phyloP scores from a whole-genome alignment of 2,113 vertebrate species.

The Boulengeromyrus knoepffleri region DNA sequence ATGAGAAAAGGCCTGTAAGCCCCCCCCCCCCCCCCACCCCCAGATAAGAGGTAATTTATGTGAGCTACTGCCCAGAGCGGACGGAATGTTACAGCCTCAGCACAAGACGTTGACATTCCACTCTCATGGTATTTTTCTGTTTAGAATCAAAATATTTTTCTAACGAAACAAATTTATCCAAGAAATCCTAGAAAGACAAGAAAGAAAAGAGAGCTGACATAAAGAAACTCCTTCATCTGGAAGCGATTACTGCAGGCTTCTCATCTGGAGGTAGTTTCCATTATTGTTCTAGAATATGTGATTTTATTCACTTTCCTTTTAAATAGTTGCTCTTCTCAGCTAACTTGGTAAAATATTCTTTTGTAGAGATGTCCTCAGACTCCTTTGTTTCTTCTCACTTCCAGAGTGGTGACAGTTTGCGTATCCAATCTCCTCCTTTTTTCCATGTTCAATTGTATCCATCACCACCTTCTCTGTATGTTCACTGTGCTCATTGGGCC shows the following conservation, averaged over 20 bases:
- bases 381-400: background rate
- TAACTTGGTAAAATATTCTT: conserved; percentile 18
- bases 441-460: background rate
- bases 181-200: conserved; percentile 18
- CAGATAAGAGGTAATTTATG: background rate
- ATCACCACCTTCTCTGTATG: background rate
- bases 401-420: background rate
- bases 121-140: background rate
- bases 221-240: conserved; percentile 16
- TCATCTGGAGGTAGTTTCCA: conserved; percentile 25
- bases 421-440: background rate
- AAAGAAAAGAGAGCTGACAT: background rate
- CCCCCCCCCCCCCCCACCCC: too few species aligned
- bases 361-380: background rate
- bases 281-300: conserved; percentile 16
- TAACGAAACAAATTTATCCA: conserved; percentile 16
- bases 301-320: conserved; percentile 17
- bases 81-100: background rate
- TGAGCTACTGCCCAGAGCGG: background rate
- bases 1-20: background rate
- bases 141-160: conserved; percentile 13
- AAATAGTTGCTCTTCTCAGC: conserved; percentile 5
- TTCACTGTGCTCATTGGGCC: background rate
- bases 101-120: background rate
- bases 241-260: conserved; percentile 3